phyloP scores from a whole-genome alignment of 1,140 invertebrate species.

The Drosophila pseudoobscura region DNA sequence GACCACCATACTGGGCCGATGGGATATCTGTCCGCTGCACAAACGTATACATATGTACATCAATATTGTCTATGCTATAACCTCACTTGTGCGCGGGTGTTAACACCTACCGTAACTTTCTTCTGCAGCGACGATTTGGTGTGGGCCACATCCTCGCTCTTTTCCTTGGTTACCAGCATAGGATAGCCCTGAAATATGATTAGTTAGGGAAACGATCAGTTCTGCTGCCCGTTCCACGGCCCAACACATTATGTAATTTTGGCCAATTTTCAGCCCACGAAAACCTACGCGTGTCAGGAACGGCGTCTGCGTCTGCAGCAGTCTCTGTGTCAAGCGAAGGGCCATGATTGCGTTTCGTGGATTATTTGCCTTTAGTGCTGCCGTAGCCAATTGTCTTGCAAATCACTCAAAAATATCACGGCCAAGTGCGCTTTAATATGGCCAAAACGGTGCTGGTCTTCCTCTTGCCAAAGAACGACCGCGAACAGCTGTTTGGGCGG shows the following conservation, averaged over 20 bases:
- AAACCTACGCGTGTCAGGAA: constrained; percentile 75
- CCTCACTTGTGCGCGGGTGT: constrained; percentile 28
- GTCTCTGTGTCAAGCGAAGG: constrained; percentile 75
- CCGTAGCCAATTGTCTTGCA: constrained; percentile 27
- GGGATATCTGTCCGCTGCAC: constrained; percentile 85
- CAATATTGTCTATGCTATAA: constrained; percentile 28
- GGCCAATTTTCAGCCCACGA: constrained; percentile 25
- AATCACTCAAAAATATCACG: constrained; percentile 31
- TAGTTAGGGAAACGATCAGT: constrained; percentile 8
- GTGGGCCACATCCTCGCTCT: constrained; percentile 78
- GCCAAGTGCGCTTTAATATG: constrained; percentile 41
- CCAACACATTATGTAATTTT: constrained; percentile 76
- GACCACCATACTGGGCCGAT: constrained; percentile 95
- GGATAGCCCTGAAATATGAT: constrained; percentile 67
- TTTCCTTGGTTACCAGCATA: constrained; percentile 80
- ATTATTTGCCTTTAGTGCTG: constrained; percentile 20
- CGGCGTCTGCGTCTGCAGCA: constrained; percentile 75
- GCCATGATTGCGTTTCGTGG: constrained; percentile 61
- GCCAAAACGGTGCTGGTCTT: constrained; percentile 31
- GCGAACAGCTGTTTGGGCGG: constrained; percentile 3
- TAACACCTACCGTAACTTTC: constrained; percentile 71
- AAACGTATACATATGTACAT: constrained; percentile 1
- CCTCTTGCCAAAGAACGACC: constrained; percentile 31
- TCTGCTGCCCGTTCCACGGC: neutral
- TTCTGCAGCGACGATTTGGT: constrained; percentile 75